phyloP scores from a whole-genome alignment of 2,797 vertebrate species.

The Cuniculus paca region DNA sequence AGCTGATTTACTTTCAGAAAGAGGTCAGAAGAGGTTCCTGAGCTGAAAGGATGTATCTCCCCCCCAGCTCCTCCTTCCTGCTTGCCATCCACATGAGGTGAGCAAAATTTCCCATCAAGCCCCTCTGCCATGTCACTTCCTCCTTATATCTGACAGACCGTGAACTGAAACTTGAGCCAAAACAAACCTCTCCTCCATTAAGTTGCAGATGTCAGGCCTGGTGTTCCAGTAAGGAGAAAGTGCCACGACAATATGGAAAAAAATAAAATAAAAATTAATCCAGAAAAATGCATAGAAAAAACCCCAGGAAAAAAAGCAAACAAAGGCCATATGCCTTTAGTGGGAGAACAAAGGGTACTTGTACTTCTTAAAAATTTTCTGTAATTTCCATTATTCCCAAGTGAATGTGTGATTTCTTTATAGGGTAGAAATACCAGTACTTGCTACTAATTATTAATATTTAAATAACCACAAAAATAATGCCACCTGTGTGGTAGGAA shows the following conservation, averaged over 20 bases:
- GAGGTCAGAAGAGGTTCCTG: neutral
- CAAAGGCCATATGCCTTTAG: neutral
- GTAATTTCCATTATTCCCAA: constrained; percentile 10
- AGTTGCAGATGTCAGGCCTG: neutral
- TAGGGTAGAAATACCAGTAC: neutral
- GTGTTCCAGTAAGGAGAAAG: neutral
- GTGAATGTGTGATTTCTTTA: neutral
- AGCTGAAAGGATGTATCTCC: neutral
- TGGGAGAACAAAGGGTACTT: neutral
- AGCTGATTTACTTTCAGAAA: neutral
- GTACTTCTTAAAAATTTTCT: neutral
- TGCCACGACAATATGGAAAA: neutral
- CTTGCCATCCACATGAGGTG: neutral
- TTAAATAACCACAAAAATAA: neutral
- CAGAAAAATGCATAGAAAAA: neutral
- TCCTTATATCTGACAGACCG: neutral
- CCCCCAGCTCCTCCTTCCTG: neutral
- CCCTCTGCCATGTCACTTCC: neutral
- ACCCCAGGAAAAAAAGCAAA: neutral
- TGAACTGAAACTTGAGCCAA: neutral
- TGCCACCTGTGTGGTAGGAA: neutral
- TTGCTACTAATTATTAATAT: neutral
- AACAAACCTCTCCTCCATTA: neutral
- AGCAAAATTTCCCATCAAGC: neutral
- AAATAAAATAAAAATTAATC: neutral